Conservation (phyloP, 1,140 invertebrate species). For the Radopholus similis region DNA sequence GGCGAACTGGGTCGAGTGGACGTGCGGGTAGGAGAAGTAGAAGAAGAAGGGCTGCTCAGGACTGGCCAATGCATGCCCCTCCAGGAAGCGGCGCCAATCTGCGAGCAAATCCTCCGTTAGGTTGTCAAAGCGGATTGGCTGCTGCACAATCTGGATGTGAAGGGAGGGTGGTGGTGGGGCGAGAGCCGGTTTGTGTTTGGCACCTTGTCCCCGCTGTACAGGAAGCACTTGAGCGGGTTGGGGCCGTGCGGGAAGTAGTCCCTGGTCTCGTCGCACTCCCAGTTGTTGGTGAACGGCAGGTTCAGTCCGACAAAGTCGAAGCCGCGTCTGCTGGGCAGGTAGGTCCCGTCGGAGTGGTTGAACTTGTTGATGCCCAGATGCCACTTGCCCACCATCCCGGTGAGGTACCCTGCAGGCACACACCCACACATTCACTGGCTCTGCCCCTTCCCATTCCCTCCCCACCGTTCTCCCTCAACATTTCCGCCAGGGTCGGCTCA, state of each 20-base stretch:
- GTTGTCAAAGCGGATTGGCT: conserved; percentile 56
- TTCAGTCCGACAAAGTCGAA: conserved; percentile 36
- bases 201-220: conserved; percentile 53
- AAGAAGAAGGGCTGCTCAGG: conserved; percentile 56
- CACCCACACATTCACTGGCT: neutral
- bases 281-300: conserved; percentile 52
- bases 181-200: neutral
- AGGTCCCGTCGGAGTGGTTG: conserved; percentile 48
- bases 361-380: conserved; percentile 58
- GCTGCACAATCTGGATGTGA: conserved; percentile 47
- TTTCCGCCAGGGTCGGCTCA: conserved; percentile 49
- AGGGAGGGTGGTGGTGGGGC: neutral
- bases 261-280: conserved; percentile 55
- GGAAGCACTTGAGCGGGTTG: conserved; percentile 45
- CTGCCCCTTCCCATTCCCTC: conserved; percentile 1
- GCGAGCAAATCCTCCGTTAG: conserved; percentile 52
- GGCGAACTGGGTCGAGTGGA: conserved; percentile 57
- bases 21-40: conserved; percentile 60
- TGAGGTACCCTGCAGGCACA: conserved; percentile 38
- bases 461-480: conserved; percentile 36
- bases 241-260: conserved; percentile 24
- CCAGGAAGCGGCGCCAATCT: conserved; percentile 59
- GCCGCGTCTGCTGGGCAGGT: conserved; percentile 25
- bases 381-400: conserved; percentile 54
- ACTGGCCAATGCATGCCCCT: conserved; percentile 1